phyloP scores from a whole-genome alignment of 2,888 invertebrate genomes.

The Alloscopus bannaensis region DNA sequence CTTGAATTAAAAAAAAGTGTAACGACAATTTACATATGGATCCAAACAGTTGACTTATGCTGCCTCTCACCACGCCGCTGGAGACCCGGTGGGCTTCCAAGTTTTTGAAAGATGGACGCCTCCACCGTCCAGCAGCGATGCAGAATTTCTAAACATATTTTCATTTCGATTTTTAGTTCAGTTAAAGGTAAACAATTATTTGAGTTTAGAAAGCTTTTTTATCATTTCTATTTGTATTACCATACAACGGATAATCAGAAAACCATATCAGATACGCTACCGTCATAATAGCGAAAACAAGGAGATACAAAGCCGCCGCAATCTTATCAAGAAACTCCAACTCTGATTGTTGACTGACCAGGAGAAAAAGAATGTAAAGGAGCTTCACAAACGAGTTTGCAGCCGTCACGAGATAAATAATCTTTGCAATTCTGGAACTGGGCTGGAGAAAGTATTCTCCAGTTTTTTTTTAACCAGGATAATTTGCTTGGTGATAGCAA shows the following conservation, averaged over 20 bases:
- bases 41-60: slow-evolving; percentile 25
- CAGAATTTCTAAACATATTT: slow-evolving; percentile 44
- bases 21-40: slow-evolving; percentile 43
- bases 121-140: slow-evolving; percentile 19
- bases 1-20: too few species aligned
- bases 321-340: slow-evolving; percentile 50
- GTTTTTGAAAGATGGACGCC: slow-evolving; percentile 6
- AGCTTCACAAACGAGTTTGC: slow-evolving; percentile 28
- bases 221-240: slow-evolving; percentile 22
- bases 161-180: background rate
- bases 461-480: background rate
- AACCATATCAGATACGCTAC: slow-evolving; percentile 32
- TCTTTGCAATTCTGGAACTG: background rate
- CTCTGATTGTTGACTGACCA: too few species aligned
- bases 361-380: slow-evolving; percentile 9
- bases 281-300: slow-evolving; percentile 34
- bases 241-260: slow-evolving; percentile 37
- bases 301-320: slow-evolving; percentile 11
- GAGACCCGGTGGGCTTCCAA: background rate
- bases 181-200: background rate
- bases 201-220: slow-evolving; percentile 1
- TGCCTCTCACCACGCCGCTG: slow-evolving; percentile 6
- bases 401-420: background rate
- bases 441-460: background rate
- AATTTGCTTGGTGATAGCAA: slow-evolving; percentile 3